Percentiles rank a stretch among this genome's conserved stretches.
phyloP scores from a whole-genome alignment of 2,113 vertebrate species.

The Malurus melanocephalus region DNA sequence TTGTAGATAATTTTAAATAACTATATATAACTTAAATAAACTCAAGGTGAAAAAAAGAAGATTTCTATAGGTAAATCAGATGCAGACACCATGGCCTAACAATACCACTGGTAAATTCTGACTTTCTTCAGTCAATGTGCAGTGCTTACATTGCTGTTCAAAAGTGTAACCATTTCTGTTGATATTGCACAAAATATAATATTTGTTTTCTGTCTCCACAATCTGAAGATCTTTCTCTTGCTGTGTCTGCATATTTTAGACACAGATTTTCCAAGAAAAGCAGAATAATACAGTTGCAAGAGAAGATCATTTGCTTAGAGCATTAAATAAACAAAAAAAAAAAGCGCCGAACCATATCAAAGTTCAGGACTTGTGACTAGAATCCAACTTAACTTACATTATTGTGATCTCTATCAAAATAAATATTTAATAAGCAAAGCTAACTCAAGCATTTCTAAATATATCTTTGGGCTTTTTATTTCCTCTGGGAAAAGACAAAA shows the following conservation, averaged over 20 bases:
- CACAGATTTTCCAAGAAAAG: background rate
- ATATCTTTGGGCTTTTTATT: background rate
- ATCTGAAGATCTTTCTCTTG: background rate
- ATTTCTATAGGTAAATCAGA: conserved; percentile 14
- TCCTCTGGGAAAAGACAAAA: background rate
- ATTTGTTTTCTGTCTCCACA: background rate
- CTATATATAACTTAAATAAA: background rate
- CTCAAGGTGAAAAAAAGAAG: background rate
- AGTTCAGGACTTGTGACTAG: background rate
- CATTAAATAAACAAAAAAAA: background rate
- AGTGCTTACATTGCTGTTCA: background rate
- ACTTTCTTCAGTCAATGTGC: background rate
- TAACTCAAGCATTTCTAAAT: background rate
- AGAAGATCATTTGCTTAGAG: background rate
- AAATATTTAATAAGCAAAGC: conserved; percentile 12
- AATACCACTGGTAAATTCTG: background rate
- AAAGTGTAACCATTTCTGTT: background rate
- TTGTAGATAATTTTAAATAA: conserved; percentile 29
- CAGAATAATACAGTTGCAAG: background rate
- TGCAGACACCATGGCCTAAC: background rate
- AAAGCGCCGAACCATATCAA: background rate
- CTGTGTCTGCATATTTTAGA: background rate
- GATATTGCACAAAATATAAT: background rate
- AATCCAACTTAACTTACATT: background rate
- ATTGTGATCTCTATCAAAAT: background rate